phyloP scores from a whole-genome alignment of 2,797 vertebrate genomes.

The Pelodytes ibericus region DNA sequence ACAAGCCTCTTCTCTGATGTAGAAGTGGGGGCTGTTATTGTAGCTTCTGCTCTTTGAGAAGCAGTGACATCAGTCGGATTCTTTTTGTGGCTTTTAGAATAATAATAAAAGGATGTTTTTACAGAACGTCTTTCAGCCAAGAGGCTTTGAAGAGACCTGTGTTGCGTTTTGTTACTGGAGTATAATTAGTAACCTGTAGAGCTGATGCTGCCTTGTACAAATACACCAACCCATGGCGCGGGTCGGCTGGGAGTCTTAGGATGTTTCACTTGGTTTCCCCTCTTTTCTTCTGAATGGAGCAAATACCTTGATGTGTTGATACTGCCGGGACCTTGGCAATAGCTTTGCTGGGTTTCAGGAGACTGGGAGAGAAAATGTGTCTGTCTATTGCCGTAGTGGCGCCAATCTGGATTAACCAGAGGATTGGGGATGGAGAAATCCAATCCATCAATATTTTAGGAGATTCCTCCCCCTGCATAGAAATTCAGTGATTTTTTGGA shows the following conservation, averaged over 20 bases:
- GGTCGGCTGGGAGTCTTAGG: not conserved
- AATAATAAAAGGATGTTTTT: slow-evolving; percentile 33
- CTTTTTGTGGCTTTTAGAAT: not conserved
- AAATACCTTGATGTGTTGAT: not conserved
- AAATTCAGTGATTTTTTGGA: no score
- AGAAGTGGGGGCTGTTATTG: not conserved
- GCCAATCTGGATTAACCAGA: not conserved
- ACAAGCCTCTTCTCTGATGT: not conserved
- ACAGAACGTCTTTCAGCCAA: slow-evolving; percentile 17
- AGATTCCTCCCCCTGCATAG: no score
- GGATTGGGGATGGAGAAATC: no score
- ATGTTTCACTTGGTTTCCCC: not conserved
- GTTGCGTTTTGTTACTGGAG: not conserved
- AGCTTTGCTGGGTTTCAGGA: not conserved
- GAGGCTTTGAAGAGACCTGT: slow-evolving; percentile 7
- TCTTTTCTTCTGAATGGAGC: not conserved
- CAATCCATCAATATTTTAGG: no score
- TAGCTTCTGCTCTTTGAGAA: slow-evolving; percentile 18
- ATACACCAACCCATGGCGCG: not conserved
- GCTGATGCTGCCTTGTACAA: not conserved
- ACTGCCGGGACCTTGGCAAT: not conserved
- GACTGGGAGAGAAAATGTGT: no score
- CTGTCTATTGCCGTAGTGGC: not conserved
- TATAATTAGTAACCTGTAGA: slow-evolving; percentile 27
- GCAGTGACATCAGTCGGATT: slow-evolving; percentile 17